phyloP scores from a whole-genome alignment of 2,888 invertebrate species.

The Tromatobia lineatoria region DNA sequence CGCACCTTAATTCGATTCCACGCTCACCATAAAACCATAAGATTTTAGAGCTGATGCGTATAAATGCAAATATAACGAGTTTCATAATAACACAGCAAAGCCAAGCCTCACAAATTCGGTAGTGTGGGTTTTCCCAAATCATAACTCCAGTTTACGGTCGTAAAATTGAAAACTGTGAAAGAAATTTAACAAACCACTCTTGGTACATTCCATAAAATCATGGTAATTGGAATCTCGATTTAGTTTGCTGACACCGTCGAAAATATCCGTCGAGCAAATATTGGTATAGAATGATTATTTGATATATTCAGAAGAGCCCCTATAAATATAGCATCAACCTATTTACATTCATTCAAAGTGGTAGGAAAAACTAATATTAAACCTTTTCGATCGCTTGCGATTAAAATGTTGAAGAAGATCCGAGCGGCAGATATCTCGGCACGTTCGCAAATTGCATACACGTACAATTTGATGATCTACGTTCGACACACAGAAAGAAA shows the following conservation, averaged over 20 bases:
- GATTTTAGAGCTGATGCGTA: not conserved
- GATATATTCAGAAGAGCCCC: slow-evolving; percentile 1
- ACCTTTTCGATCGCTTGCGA: not conserved
- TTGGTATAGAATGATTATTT: slow-evolving; percentile 30
- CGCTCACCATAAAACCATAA: slow-evolving; percentile 19
- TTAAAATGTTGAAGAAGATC: not conserved
- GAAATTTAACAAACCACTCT: not conserved
- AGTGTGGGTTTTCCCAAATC: not conserved
- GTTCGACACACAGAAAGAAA: not conserved
- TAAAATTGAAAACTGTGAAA: not conserved
- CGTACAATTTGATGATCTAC: not conserved
- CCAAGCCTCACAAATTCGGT: not conserved
- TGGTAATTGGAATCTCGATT: slow-evolving; percentile 44
- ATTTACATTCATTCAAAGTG: not conserved
- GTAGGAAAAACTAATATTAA: not conserved
- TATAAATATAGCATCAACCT: not conserved
- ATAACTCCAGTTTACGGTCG: not conserved
- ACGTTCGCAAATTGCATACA: not conserved
- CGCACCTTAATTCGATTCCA: not conserved
- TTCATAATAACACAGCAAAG: slow-evolving; percentile 7
- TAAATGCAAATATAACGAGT: slow-evolving; percentile 5
- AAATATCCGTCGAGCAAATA: slow-evolving; percentile 16
- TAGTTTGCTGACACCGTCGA: slow-evolving; percentile 2
- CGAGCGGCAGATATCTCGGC: not conserved
- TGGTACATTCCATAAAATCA: not conserved